Base-by-base conservation (phyloP, 2,888 invertebrate genomes). In the Ferdinandea cuprea region DNA sequence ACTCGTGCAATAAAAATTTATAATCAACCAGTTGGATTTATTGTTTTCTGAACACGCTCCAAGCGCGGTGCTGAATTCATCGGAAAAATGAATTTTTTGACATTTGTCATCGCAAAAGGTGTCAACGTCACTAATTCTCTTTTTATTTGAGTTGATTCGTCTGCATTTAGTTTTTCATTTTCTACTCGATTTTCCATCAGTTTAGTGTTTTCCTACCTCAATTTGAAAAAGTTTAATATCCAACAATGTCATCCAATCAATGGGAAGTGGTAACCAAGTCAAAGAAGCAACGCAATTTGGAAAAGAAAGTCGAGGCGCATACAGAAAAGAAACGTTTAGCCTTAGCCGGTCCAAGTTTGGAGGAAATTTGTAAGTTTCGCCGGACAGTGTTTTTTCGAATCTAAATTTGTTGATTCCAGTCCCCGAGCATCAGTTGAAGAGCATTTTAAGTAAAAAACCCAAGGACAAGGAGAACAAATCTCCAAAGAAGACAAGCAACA, bases 231-330 rank as follows among this genome's bases (percentile, higher is more conserved):
- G 2, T 44, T 46, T n/a, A 35, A 17, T 77, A 8, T 52, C 7
- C 1, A 21, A 71, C 40, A 5, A 92, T 92, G 92, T 91, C 92
- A 86, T 93, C 93, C 88, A 87, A 87, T 72, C 93, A 94, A 91
- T 95, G 94, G 94, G 94, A 94, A 93, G 93, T 94, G 86, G 94
- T 94, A 74, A 93, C 94, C 54, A 95, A 94, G 89, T 93, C 92
- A 86, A 95, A 94, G 89, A 94, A 93, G 83, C 88, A 88, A 46
- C 89, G 86, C 50, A 92, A 92, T 85, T 76, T 89, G 50, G 94
- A 94, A 85, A 89, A 88, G 73, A 90, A 90, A 76, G 87, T 89
- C 2, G 89, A 91, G 37, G 91, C 91, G 4, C 92, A 92, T 85
- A 91, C 91, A 65, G 94, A 94, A 54, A 93, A 89, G 84, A 90